Evolutionary conservation across 2,797 vertebrate species (phyloP).

Genomic region (Echiichthys vipera): DNA sequence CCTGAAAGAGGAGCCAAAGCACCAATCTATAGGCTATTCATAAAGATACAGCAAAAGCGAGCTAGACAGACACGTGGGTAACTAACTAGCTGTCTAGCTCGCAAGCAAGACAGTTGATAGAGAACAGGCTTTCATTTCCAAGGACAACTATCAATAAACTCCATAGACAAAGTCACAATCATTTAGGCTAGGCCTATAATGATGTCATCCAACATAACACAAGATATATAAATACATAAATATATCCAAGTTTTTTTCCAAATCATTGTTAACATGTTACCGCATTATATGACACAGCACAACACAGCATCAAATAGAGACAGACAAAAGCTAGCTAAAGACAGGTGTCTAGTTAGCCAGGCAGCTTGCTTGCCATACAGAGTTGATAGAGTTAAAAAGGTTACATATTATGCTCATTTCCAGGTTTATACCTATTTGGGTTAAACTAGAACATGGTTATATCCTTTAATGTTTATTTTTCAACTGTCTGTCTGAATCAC

Average conservation of each 20-base stretch:
- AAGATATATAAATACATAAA: not conserved
- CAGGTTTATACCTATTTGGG: too few species aligned
- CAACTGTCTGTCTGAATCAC: too few species aligned
- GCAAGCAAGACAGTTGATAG: too few species aligned
- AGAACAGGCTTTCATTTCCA: not conserved
- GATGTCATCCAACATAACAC: not conserved
- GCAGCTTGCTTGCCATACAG: not conserved
- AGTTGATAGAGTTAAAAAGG: not conserved
- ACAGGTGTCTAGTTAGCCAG: too few species aligned
- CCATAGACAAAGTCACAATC: not conserved
- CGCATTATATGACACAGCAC: too few species aligned
- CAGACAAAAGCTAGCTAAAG: too few species aligned
- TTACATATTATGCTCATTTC: too few species aligned
- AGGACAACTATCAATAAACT: not conserved
- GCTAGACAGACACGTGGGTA: not conserved
- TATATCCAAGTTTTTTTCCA: not conserved
- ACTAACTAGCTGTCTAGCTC: too few species aligned
- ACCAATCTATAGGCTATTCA: not conserved
- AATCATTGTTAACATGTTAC: too few species aligned
- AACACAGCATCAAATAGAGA: too few species aligned
- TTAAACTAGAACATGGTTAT: too few species aligned
- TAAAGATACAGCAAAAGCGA: not conserved
- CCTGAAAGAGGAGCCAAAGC: conserved; percentile 14
- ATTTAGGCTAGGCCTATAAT: not conserved
- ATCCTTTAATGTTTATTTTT: too few species aligned